Base-by-base conservation (phyloP, 2,888 invertebrate genomes). In the Ophion obscuratus region DNA sequence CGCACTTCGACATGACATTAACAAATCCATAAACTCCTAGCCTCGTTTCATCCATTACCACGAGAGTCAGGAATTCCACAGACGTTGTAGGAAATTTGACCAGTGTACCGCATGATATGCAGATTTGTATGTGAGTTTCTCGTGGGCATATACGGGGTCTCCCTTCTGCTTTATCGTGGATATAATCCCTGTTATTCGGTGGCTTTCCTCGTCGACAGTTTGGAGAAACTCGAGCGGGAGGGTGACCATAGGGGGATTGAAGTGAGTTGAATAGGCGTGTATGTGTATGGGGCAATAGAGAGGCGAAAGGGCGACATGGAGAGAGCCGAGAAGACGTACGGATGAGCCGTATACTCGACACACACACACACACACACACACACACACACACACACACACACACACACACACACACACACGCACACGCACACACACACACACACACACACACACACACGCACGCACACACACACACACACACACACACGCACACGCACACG, bases 131-230 rank as follows among this genome's bases (percentile, higher is more conserved):
- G 9, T 24, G 31, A 10, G 71, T 27, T 57, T 17, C 57, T 57
- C 17, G 3, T 53, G 53, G 17, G 53, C 11, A 17, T 53, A 53
- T 53, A 53, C 53, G 11, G 47, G 47, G 47, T 47, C 59, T 61
- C 2, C 61, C 20, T 61, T 61, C 61, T 61, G 61, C 24, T 61
- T 61, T 81, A 75, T 53, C 84, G 76, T 84, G 59, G 70, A 31
- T 57, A 87, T 90, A 90, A 89, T 90, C 87, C 89, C 88, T 88
- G 88, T 90, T 90, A 90, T 89, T 90, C 88, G 87, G 86, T 87
- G 83, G 87, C 81, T 85, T 84, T 87, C 86, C 53, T 82, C 85
- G 89, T 90, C 88, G 89, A 86, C 88, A 84, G 87, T 88, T 87
- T 86, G 80, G 62, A 81, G 80, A 80, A 85, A 80, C 85, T 85